Evolutionary conservation across 2,113 vertebrate genomes (phyloP).

Genomic region (Synchiropus splendidus): DNA sequence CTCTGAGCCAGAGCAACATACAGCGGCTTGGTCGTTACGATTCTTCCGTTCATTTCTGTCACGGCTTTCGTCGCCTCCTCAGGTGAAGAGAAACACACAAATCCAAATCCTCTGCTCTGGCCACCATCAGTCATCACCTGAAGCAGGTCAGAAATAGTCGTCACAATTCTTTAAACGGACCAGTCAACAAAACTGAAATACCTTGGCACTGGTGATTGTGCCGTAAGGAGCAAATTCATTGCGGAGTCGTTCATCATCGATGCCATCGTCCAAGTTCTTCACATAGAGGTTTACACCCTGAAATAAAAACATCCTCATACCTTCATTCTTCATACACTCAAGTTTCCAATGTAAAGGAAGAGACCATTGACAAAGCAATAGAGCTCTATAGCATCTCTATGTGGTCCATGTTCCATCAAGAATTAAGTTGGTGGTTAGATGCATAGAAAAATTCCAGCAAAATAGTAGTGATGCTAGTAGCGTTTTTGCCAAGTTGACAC

Average conservation of each 20-base stretch:
- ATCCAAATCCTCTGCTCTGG: constrained; percentile 95
- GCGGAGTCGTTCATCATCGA: constrained; percentile 82
- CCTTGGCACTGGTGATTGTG: constrained; percentile 95
- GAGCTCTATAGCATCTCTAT: too few relatives aligned
- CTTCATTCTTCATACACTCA: too few relatives aligned
- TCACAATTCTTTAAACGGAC: too few relatives aligned
- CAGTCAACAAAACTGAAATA: constrained; percentile 51
- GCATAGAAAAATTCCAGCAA: too few relatives aligned
- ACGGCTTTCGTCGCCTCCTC: constrained; percentile 96
- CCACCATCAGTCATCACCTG: constrained; percentile 93
- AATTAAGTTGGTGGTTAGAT: too few relatives aligned
- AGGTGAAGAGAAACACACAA: constrained; percentile 96
- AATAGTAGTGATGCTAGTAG: too few relatives aligned
- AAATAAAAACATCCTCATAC: too few relatives aligned
- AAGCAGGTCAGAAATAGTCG: constrained; percentile 1
- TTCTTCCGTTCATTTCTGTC: constrained; percentile 93
- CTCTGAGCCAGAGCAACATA: constrained; percentile 90
- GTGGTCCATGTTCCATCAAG: too few relatives aligned
- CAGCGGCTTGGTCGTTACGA: constrained; percentile 89
- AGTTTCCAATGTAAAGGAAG: too few relatives aligned
- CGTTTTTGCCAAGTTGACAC: too few relatives aligned
- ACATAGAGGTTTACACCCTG: constrained; percentile 96
- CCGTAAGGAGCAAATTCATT: constrained; percentile 93
- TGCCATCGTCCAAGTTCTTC: constrained; percentile 91
- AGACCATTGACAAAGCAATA: too few relatives aligned